These are phyloP conservation scores for Nemoura dubitans DNA, from an alignment of 2,888 invertebrate genomes.

Conservation along the genomic window DNA sequence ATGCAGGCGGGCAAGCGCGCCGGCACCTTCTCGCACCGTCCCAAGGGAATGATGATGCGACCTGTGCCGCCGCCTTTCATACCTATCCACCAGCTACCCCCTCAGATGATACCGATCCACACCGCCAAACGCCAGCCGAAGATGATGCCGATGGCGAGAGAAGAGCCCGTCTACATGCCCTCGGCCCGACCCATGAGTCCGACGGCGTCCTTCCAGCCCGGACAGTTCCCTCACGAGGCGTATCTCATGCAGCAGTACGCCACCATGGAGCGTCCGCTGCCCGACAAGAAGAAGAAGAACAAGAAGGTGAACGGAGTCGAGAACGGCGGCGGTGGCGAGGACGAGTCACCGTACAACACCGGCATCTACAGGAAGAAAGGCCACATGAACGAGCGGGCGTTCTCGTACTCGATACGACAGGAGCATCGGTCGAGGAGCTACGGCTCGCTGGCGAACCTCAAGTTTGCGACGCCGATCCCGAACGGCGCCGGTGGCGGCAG, in stretches of 20 bases:
- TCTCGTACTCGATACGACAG: conserved; percentile 92
- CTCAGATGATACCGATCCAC: conserved; percentile 55
- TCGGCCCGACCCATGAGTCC: conserved; percentile 66
- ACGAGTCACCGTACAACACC: conserved; percentile 73
- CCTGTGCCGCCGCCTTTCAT: conserved; percentile 53
- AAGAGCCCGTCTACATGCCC: conserved; percentile 67
- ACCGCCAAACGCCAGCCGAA: conserved; percentile 58
- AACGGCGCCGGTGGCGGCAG: conserved; percentile 57
- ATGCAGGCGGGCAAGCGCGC: conserved; percentile 50
- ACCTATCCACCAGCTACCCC: conserved; percentile 62
- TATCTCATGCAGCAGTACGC: conserved; percentile 68
- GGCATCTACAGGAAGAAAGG: conserved; percentile 92
- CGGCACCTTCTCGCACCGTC: conserved; percentile 53
- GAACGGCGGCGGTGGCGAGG: conserved; percentile 53
- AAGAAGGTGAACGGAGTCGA: conserved; percentile 51
- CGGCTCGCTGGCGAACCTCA: conserved; percentile 89
- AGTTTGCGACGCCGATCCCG: conserved; percentile 75
- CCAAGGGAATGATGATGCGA: conserved; percentile 47
- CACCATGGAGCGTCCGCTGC: conserved; percentile 59
- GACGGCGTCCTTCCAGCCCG: conserved; percentile 69
- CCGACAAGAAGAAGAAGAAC: conserved; percentile 56
- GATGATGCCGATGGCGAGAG: conserved; percentile 58
- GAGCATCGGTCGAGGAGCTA: conserved; percentile 93
- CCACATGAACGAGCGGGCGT: conserved; percentile 90
- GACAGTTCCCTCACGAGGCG: conserved; percentile 67